Evolutionary conservation across 2,797 vertebrate species (phyloP), one percentile per base, ranked within the genome.

Genomic region (Ctenosaura bakeri): DNA sequence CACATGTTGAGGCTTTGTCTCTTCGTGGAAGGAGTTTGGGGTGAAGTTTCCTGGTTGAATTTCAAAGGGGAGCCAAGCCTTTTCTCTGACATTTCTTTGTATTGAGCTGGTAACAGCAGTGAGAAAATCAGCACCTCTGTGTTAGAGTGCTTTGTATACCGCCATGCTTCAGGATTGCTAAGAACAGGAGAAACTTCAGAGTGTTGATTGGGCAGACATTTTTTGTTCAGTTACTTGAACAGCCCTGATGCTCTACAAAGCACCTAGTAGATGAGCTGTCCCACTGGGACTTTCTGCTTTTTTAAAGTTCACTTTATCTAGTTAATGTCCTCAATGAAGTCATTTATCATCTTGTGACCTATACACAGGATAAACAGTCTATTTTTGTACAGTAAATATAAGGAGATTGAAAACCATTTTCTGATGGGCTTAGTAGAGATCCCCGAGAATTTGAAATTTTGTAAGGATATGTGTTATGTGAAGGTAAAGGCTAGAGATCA

Each of bases 251-350:
- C 50, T 35, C 38, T 50, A 52, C 56, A 32, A 83, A 54, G 6
- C 73, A 38, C 50, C 38, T 56, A 74, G 54, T 24, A 6, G 22
- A 6, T 38, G 59, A 16, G 32, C 20, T 64, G 12, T 22, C 32
- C 83, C 12, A n/a, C 35, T 32, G 62, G 52, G 69, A 10, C 38
- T 71, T 74, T 90, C 80, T 46, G 85, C 69, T 46, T 73, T 16
- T 81, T 76, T 52, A 16, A 20, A 89, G 59, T 74, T 85, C 73
- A 59, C 71, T 93, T 46, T 81, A 29, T 77, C 59, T 77, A 12
- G 26, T 26, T 54, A 42, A 1, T 46, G n/a, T 76, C 35, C 62
- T 80, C 12, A 29, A 80, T 84, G 94, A 73, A 10, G 86, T 73
- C 83, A 29, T 87, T 78, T 50, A 84, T 35, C 5, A 18, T n/a